phyloP scores from a whole-genome alignment of 2,113 vertebrate species.

The Pluvialis apricaria region DNA sequence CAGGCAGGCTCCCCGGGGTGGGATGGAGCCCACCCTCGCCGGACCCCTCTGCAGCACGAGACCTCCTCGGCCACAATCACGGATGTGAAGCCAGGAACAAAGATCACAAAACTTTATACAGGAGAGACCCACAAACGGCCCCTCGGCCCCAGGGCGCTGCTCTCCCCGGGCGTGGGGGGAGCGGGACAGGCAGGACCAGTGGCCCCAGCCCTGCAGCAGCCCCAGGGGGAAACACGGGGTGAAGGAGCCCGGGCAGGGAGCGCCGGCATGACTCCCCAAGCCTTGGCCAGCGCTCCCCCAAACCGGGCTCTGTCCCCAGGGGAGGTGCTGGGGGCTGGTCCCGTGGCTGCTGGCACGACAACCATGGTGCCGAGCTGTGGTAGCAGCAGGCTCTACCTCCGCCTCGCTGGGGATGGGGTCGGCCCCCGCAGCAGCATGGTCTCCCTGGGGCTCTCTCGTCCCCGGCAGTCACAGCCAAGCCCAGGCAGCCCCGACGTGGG shows the following conservation, averaged over 20 bases:
- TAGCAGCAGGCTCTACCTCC: background rate
- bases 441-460: background rate
- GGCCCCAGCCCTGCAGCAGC: background rate
- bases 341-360: background rate
- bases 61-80: rapidly evolving
- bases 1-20: no score
- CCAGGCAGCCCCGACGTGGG: background rate
- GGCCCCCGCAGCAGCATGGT: background rate
- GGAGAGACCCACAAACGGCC: background rate
- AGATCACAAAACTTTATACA: conserved; percentile 60
- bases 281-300: rapidly evolving
- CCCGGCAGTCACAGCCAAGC: background rate
- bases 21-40: rapidly evolving
- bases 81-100: background rate
- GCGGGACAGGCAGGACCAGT: rapidly evolving
- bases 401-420: background rate
- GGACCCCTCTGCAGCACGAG: background rate
- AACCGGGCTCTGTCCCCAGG: background rate
- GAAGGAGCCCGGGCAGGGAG: background rate
- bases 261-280: rapidly evolving
- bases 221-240: rapidly evolving
- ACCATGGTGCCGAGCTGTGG: rapidly evolving
- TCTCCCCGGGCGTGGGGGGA: rapidly evolving
- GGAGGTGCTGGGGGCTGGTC: background rate
- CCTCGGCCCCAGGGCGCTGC: background rate